These are phyloP conservation scores for Yasuhikotakia modesta DNA, from an alignment of 2,797 vertebrate genomes.

Conservation along the genomic window DNA sequence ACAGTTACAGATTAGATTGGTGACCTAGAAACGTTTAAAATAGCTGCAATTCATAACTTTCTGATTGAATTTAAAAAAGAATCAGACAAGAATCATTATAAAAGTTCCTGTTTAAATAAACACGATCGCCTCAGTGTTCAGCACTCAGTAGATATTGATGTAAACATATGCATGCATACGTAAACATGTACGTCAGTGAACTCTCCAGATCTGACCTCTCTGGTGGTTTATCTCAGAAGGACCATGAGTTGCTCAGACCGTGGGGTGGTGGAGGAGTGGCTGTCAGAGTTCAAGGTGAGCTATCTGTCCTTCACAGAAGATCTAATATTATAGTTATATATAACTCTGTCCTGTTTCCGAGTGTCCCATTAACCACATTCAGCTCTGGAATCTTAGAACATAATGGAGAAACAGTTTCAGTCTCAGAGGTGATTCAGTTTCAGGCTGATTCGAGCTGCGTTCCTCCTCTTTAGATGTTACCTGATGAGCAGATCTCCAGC, in stretches of 20 bases:
- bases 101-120: too few relatives aligned
- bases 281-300: slow-evolving; percentile 98
- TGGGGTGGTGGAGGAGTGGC: slow-evolving; percentile 98
- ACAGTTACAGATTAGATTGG: neutral
- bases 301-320: neutral
- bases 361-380: slow-evolving; percentile 34
- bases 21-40: neutral
- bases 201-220: neutral
- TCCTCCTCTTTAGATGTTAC: slow-evolving; percentile 81
- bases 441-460: neutral
- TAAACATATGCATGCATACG: neutral
- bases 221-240: slow-evolving; percentile 66
- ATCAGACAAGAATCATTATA: too few relatives aligned
- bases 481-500: slow-evolving; percentile 89
- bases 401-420: slow-evolving; percentile 7
- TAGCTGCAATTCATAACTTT: too few relatives aligned
- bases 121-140: neutral
- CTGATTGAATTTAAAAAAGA: too few relatives aligned
- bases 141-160: neutral
- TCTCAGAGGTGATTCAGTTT: slow-evolving; percentile 10
- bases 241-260: slow-evolving; percentile 96
- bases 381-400: neutral
- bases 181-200: neutral
- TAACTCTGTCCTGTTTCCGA: neutral
- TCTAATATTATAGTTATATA: neutral